A percentile compares a stretch with the other conserved stretches of the same genome.
These are phyloP conservation scores for Bhutanitis thaidina DNA, from an alignment of 2,888 invertebrate species.

Conservation along the genomic window DNA sequence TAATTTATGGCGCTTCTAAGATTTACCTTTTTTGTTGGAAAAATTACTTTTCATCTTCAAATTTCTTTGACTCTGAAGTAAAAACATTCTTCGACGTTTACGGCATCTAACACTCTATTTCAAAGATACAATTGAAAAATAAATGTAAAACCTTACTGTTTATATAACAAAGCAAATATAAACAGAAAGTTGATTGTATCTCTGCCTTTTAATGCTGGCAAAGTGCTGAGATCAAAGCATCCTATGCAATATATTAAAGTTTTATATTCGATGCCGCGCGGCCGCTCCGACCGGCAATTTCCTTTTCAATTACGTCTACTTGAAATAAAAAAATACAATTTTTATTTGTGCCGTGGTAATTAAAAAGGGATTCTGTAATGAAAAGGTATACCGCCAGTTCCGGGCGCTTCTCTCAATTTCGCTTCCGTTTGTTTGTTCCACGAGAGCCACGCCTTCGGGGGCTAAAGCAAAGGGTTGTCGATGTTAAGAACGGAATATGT, in stretches of 20 bases:
- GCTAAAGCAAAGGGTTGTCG: constrained; percentile 61
- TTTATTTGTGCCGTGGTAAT: constrained; percentile 77
- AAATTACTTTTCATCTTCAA: neutral
- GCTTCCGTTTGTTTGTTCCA: constrained; percentile 76
- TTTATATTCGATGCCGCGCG: constrained; percentile 69
- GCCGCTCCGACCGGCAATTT: constrained; percentile 68
- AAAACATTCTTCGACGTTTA: constrained; percentile 11
- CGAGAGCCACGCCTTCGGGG: constrained; percentile 65
- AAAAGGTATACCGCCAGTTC: constrained; percentile 77
- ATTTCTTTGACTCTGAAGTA: neutral
- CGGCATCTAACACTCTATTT: neutral
- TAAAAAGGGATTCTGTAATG: constrained; percentile 79
- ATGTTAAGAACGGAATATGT: constrained; percentile 29
- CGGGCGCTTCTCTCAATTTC: constrained; percentile 77
- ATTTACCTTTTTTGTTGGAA: constrained; percentile 23
- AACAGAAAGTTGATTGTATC: constrained; percentile 43
- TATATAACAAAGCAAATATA: constrained; percentile 22
- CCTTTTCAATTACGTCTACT: constrained; percentile 79
- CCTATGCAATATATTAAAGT: constrained; percentile 79
- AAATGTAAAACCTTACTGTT: constrained; percentile 17
- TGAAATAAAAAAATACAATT: constrained; percentile 76
- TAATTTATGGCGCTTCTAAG: constrained; percentile 67
- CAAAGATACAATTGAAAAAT: constrained; percentile 8
- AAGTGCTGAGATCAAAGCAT: constrained; percentile 75
- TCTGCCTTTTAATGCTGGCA: constrained; percentile 65